These are phyloP conservation scores for Wiebesia pumilae DNA, from an alignment of 1,140 invertebrate genomes.

Conservation along the genomic window DNA sequence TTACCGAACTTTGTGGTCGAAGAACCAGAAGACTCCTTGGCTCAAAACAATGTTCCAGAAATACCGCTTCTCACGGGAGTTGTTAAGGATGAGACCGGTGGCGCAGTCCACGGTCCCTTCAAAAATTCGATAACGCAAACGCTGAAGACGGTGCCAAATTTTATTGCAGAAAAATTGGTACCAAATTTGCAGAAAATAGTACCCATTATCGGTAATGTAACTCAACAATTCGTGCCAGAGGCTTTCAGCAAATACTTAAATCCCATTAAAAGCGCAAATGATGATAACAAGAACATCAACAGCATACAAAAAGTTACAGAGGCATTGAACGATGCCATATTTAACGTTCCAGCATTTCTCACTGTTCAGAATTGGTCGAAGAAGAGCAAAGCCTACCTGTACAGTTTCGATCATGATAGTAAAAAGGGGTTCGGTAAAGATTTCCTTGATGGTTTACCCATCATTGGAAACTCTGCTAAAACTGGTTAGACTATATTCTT, in stretches of 20 bases:
- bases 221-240: constrained; percentile 59
- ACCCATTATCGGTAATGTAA: constrained; percentile 58
- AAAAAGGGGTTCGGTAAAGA: constrained; percentile 77
- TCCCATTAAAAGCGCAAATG: constrained; percentile 26
- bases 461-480: constrained; percentile 65
- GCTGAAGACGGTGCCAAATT: constrained; percentile 74
- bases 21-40: constrained; percentile 77
- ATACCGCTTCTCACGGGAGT: constrained; percentile 83
- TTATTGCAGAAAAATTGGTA: constrained; percentile 76
- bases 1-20: constrained; percentile 78
- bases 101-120: constrained; percentile 77
- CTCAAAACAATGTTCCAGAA: constrained; percentile 73
- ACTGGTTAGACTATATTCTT: background rate
- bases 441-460: constrained; percentile 79
- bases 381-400: constrained; percentile 79
- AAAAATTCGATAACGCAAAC: constrained; percentile 73
- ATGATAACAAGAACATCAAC: background rate
- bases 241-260: constrained; percentile 65
- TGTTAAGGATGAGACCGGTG: constrained; percentile 81
- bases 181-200: constrained; percentile 66
- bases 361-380: constrained; percentile 80
- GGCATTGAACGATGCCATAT: constrained; percentile 80
- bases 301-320: constrained; percentile 64
- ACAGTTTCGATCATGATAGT: constrained; percentile 83
- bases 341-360: constrained; percentile 83